These are phyloP conservation scores for Nephrotoma guestfalica DNA, from an alignment of 2,888 invertebrate genomes.

Conservation along the genomic window DNA sequence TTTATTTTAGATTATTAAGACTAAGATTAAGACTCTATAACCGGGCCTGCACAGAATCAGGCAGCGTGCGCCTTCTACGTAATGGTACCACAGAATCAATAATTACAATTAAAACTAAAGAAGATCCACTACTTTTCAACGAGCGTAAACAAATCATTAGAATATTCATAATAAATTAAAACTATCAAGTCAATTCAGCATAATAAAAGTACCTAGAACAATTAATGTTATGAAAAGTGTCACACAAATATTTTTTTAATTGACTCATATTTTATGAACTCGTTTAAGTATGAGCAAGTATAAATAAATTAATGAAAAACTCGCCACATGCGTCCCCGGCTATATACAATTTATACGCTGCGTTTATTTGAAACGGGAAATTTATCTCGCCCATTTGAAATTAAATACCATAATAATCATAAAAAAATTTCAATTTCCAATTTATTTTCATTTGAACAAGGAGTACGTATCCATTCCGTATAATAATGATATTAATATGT, in stretches of 20 bases:
- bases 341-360: background rate
- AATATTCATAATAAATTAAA: background rate
- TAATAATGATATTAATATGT: background rate
- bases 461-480: background rate
- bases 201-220: background rate
- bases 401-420: background rate
- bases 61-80: too few species aligned
- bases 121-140: too few species aligned
- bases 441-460: background rate
- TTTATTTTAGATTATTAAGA: too few species aligned
- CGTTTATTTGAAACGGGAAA: background rate
- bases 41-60: too few species aligned
- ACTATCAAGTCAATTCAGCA: background rate
- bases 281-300: background rate
- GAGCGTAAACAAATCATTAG: too few species aligned
- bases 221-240: background rate
- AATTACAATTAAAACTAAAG: too few species aligned
- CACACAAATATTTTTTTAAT: background rate
- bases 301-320: background rate
- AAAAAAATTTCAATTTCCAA: background rate
- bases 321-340: background rate
- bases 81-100: too few species aligned
- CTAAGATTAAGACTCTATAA: too few species aligned
- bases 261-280: background rate
- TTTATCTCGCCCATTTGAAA: background rate